Evolutionary conservation across 37 sponge, comb jelly and placozoan species (phyloP).

Genomic region (Oopsacas minuta): DNA sequence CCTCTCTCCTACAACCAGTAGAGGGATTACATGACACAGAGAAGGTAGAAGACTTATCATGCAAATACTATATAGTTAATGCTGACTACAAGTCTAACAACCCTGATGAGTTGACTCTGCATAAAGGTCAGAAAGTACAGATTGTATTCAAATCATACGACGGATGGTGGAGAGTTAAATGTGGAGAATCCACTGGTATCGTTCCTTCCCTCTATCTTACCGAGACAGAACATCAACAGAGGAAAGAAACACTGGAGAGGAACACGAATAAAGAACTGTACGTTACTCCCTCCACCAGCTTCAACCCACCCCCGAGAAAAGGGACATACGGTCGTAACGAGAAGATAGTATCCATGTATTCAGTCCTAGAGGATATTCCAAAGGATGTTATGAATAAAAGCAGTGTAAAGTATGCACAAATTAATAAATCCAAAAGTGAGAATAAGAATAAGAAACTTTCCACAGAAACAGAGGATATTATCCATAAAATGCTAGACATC

Average conservation of each 20-base stretch:
- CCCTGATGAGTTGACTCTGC: slow-evolving; percentile 57
- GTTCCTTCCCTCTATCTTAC: not conserved
- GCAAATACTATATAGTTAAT: slow-evolving; percentile 44
- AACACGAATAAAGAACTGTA: not conserved
- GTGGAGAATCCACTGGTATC: not conserved
- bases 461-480: not conserved
- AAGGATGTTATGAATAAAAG: not conserved
- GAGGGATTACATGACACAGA: slow-evolving; percentile 21
- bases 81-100: slow-evolving; percentile 41
- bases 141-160: slow-evolving; percentile 51
- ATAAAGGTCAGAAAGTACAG: slow-evolving; percentile 37
- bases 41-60: not conserved
- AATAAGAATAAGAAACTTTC: not conserved
- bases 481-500: slow-evolving; percentile 5
- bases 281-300: slow-evolving; percentile 13
- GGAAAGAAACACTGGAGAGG: not conserved
- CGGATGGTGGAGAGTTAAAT: slow-evolving; percentile 80
- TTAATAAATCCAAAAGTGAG: not conserved
- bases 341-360: not conserved
- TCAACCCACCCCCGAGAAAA: not conserved
- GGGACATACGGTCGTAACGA: not conserved
- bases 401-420: not conserved
- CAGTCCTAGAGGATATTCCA: not conserved
- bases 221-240: not conserved
- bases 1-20: slow-evolving; percentile 48